Conservation (phyloP, 2,113 vertebrate genomes). For the Strigops habroptila region DNA sequence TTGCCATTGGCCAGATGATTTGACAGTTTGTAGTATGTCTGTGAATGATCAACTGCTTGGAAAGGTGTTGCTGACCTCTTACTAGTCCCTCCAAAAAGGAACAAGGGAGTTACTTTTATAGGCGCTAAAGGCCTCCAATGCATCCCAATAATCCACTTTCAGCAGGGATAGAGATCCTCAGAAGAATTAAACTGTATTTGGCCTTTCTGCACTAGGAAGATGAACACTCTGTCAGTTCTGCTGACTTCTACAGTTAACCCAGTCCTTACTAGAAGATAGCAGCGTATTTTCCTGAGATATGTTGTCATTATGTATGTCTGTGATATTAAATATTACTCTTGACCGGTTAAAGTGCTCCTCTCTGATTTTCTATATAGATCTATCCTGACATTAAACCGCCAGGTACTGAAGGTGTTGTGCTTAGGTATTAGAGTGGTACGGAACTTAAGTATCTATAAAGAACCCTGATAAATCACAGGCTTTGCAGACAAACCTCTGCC, state of each 20-base stretch:
- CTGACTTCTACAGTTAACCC: neutral
- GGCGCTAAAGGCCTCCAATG: neutral
- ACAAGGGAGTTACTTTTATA: rapidly evolving
- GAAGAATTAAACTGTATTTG: neutral
- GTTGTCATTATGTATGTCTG: neutral
- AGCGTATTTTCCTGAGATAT: neutral
- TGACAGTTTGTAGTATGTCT: neutral
- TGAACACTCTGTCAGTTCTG: neutral
- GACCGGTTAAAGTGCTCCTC: neutral
- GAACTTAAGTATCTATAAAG: conserved; percentile 25
- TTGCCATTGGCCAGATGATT: neutral
- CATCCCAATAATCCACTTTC: neutral
- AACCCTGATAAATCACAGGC: neutral
- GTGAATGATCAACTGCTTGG: neutral
- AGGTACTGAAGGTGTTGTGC: neutral
- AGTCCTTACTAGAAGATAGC: neutral
- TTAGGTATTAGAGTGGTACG: neutral
- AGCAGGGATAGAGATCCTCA: neutral
- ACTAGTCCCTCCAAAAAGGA: neutral
- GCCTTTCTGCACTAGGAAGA: neutral
- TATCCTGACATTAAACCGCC: neutral
- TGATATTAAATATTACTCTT: neutral
- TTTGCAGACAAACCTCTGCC: conserved; percentile 48
- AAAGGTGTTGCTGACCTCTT: neutral
- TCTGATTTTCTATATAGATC: neutral